A percentile compares a stretch with the other conserved stretches of the same genome.
Conservation (phyloP, 1,140 invertebrate genomes). For the Drosophila sturtevanti region DNA sequence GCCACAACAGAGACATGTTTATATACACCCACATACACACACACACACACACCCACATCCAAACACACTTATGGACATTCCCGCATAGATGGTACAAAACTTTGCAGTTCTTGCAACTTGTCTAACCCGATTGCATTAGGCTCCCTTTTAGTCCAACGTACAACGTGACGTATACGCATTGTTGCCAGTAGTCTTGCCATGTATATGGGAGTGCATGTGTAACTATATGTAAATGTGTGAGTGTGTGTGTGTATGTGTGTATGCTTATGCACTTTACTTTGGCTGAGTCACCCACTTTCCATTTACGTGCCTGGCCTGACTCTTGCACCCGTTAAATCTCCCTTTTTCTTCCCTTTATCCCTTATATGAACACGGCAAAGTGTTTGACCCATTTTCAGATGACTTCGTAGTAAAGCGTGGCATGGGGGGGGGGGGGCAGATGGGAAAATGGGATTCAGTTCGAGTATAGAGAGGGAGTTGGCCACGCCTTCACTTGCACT, state of each 20-base stretch:
- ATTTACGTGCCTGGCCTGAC: constrained; percentile 57
- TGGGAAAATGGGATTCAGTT: no score
- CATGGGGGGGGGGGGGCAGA: background rate
- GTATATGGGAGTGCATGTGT: no score
- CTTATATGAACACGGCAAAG: constrained; percentile 41
- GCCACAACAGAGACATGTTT: constrained; percentile 39
- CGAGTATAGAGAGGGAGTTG: background rate
- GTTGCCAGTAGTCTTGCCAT: constrained; percentile 35
- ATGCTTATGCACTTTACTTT: constrained; percentile 51
- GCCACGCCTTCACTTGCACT: constrained; percentile 57
- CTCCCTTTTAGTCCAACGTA: constrained; percentile 25
- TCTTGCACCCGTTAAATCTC: background rate
- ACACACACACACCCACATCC: background rate
- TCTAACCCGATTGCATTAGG: constrained; percentile 61
- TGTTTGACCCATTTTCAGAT: constrained; percentile 64
- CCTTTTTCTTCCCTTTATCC: background rate
- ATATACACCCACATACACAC: background rate
- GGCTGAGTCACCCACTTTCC: constrained; percentile 34
- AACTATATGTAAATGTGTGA: background rate
- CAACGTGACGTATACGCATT: constrained; percentile 76
- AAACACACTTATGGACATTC: no score
- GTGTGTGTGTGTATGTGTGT: constrained; percentile 7
- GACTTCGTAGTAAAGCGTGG: background rate
- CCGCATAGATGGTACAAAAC: constrained; percentile 34
- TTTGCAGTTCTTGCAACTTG: constrained; percentile 39